phyloP scores from a whole-genome alignment of 2,888 invertebrate species.

The Campoletis raptor region DNA sequence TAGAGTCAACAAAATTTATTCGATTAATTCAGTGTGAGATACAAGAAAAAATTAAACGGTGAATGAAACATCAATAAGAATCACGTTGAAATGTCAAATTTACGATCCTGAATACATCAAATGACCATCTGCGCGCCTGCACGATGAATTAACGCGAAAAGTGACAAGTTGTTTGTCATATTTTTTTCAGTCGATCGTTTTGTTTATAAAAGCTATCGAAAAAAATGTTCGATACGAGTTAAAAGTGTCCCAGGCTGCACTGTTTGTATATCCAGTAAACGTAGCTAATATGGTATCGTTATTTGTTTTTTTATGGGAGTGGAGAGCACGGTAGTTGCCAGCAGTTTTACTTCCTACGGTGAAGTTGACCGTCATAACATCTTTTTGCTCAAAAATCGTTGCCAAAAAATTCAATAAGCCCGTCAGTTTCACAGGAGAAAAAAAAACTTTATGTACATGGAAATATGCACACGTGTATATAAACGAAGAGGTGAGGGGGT shows the following conservation, averaged over 20 bases:
- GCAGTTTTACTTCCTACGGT: conserved; percentile 23
- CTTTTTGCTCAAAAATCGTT: conserved; percentile 7
- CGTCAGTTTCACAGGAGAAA: conserved; percentile 36
- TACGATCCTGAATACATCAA: background rate
- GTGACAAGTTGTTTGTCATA: conserved; percentile 23
- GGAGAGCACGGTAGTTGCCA: conserved; percentile 7
- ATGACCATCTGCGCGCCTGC: background rate
- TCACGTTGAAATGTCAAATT: conserved; percentile 3
- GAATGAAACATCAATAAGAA: background rate
- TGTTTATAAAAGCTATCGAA: conserved; percentile 28
- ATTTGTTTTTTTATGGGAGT: conserved; percentile 33
- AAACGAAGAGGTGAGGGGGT: conserved; percentile 24
- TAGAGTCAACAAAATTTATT: background rate
- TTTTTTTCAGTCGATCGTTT: conserved; percentile 33
- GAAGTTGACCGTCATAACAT: conserved; percentile 29
- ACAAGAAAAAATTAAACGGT: background rate
- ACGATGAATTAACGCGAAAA: conserved; percentile 14
- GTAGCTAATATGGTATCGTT: conserved; percentile 39
- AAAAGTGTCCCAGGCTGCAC: background rate
- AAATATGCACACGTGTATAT: conserved; percentile 23
- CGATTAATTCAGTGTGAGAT: background rate
- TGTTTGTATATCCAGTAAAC: background rate
- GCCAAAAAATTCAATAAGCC: conserved; percentile 31
- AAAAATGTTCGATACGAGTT: conserved; percentile 6
- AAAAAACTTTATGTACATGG: conserved; percentile 2